Conservation (phyloP, 1,140 invertebrate species). For the Conus ventricosus region DNA sequence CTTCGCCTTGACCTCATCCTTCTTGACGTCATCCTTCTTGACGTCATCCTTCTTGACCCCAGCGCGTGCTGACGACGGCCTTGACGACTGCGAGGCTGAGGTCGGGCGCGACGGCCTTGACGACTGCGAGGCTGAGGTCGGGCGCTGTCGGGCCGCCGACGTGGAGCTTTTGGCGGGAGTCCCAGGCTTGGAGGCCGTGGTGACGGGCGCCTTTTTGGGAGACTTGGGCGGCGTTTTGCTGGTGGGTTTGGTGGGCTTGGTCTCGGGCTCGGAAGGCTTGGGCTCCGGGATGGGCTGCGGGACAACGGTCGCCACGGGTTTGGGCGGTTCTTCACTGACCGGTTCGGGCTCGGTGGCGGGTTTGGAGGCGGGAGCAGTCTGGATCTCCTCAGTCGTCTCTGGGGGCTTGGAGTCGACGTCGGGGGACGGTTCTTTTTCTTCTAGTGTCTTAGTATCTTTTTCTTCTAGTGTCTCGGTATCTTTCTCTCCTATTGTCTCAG, state of each 20-base stretch:
- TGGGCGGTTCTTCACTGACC: not conserved
- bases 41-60: constrained; percentile 19
- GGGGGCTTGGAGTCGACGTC: no score
- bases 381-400: no score
- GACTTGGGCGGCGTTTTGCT: not conserved
- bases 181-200: not conserved
- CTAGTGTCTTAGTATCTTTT: no score
- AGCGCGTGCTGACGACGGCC: constrained; percentile 8
- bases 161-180: constrained; percentile 3
- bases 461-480: no score
- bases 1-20: constrained; percentile 18
- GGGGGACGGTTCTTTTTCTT: no score
- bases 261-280: not conserved
- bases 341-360: not conserved
- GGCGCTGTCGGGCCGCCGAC: not conserved
- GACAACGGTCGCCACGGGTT: not conserved
- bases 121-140: not conserved
- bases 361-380: no score
- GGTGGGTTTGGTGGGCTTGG: not conserved
- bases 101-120: no score
- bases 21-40: constrained; percentile 27
- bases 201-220: constrained; percentile 8
- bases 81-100: not conserved
- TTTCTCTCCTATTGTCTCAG: no score
- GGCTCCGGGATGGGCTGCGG: not conserved